Percentiles rank a stretch among this genome's conserved stretches.
Evolutionary conservation across 1,140 invertebrate genomes (phyloP).

Genomic region (Psix sp.): DNA sequence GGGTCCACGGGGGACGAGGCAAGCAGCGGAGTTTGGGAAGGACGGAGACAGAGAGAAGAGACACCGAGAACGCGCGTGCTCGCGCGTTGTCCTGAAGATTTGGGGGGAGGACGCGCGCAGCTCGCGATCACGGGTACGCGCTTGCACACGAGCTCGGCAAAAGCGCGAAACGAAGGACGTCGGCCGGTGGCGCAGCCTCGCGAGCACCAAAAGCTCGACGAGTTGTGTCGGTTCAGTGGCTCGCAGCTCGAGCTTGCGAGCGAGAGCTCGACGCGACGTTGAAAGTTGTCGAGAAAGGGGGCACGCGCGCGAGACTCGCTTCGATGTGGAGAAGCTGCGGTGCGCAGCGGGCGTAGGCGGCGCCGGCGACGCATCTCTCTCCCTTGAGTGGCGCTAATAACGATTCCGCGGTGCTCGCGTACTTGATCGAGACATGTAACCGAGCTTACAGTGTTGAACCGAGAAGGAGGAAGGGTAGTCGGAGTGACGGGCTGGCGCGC

Average conservation of each 20-base stretch:
- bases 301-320: too few species aligned
- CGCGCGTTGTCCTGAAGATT: slow-evolving; percentile 33
- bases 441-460: slow-evolving; percentile 23
- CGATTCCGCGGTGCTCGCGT: slow-evolving; percentile 35
- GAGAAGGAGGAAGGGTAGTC: slow-evolving; percentile 1
- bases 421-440: slow-evolving; percentile 29
- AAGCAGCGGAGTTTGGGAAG: not conserved
- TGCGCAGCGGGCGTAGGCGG: slow-evolving; percentile 54
- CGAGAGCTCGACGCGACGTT: slow-evolving; percentile 9
- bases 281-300: too few species aligned
- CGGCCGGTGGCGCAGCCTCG: slow-evolving; percentile 51
- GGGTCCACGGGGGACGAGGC: slow-evolving; percentile 4
- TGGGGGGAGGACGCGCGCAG: slow-evolving; percentile 49
- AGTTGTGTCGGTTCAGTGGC: slow-evolving; percentile 45
- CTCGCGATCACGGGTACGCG: slow-evolving; percentile 33
- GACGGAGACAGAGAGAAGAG: slow-evolving; percentile 18
- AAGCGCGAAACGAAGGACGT: slow-evolving; percentile 38
- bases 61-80: slow-evolving; percentile 22
- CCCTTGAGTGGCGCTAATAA: slow-evolving; percentile 48
- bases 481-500: slow-evolving; percentile 16
- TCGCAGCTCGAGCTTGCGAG: slow-evolving; percentile 34
- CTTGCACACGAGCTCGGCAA: slow-evolving; percentile 38
- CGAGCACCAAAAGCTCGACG: slow-evolving; percentile 50
- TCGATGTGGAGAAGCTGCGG: slow-evolving; percentile 36
- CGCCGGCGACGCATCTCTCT: slow-evolving; percentile 49